A percentile compares a stretch with the other conserved stretches of the same genome.
Evolutionary conservation across 2,113 vertebrate genomes (phyloP).

Genomic region (Zosterops borbonicus): DNA sequence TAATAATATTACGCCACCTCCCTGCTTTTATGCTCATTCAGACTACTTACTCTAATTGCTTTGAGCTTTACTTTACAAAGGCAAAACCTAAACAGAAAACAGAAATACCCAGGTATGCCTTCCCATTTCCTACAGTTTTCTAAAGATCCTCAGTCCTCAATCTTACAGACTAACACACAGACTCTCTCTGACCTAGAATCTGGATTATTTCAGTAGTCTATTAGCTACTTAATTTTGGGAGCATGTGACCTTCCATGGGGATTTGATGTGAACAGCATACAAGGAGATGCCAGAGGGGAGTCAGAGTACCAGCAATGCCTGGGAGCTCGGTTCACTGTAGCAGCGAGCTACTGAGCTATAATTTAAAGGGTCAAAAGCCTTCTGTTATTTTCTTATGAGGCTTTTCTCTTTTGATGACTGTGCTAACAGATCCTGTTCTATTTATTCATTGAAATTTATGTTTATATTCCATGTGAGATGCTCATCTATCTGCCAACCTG

Average conservation of each 20-base stretch:
- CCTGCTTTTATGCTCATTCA: neutral
- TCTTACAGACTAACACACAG: neutral
- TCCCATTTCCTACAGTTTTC: neutral
- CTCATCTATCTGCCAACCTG: slow-evolving; percentile 53
- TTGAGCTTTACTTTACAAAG: neutral
- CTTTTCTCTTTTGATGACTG: slow-evolving; percentile 45
- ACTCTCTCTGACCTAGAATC: neutral
- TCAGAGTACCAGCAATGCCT: neutral
- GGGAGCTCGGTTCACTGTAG: neutral
- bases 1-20: neutral
- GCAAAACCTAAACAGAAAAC: neutral
- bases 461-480: slow-evolving; percentile 37
- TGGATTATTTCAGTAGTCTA: neutral
- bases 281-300: neutral
- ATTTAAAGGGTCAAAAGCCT: slow-evolving; percentile 66
- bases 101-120: neutral
- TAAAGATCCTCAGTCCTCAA: neutral
- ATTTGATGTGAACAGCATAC: neutral
- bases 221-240: neutral
- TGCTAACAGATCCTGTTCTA: slow-evolving; percentile 60
- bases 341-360: neutral
- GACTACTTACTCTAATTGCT: neutral
- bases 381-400: slow-evolving; percentile 50
- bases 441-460: slow-evolving; percentile 66
- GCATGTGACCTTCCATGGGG: neutral